phyloP scores from a whole-genome alignment of 2,113 vertebrate genomes.

The Capreolus pygargus region DNA sequence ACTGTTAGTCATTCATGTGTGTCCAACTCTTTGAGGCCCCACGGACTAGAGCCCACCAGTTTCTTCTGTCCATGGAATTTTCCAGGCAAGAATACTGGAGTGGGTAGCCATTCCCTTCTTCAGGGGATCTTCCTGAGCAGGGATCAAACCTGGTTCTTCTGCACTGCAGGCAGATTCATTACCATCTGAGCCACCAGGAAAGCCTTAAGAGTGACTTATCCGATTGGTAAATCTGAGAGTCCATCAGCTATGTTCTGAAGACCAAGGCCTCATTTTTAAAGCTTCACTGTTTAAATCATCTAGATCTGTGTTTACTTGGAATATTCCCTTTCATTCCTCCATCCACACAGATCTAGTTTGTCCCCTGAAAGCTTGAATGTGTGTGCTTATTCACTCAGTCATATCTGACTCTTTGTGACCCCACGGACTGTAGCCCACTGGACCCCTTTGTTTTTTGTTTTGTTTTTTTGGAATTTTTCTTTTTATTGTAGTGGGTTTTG shows the following conservation, averaged over 20 bases:
- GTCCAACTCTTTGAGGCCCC: not conserved
- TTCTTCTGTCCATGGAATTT: not conserved
- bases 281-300: not conserved
- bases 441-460: not conserved
- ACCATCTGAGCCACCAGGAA: not conserved
- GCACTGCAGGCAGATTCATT: not conserved
- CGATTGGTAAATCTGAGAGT: not conserved
- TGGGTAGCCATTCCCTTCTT: not conserved
- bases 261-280: not conserved
- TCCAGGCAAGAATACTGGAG: not conserved
- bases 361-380: not conserved
- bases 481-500: too few species aligned
- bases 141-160: not conserved
- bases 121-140: not conserved
- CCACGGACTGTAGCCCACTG: fast-evolving
- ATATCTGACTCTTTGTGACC: not conserved
- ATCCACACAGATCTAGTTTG: not conserved
- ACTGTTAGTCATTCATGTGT: not conserved
- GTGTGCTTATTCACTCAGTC: not conserved
- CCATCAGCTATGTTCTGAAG: not conserved
- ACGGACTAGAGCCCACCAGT: not conserved
- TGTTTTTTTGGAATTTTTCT: too few species aligned
- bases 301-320: not conserved
- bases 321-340: not conserved
- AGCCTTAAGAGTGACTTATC: not conserved